Evolutionary conservation across 2,113 vertebrate species (phyloP), one percentile per base, ranked within the genome.

Genomic region (Eira barbara): DNA sequence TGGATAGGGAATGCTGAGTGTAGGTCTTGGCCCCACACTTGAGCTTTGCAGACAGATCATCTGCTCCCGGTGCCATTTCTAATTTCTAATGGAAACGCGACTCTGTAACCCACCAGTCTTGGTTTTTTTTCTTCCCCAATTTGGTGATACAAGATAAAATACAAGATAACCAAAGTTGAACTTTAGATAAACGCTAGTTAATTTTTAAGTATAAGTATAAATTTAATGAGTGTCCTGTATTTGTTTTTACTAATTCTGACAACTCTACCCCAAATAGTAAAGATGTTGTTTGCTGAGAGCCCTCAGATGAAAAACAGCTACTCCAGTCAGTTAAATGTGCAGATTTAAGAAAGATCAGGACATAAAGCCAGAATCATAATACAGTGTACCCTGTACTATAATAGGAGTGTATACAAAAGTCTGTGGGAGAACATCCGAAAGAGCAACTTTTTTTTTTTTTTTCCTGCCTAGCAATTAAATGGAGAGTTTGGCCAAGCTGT

Each of bases 181-280:
- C 88, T 84, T 93, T 84, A 49, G 14, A 55, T 90, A 69, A 94
- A 76, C 31, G 18, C 10, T 36, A 39, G 31, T 52, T 97, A 49
- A 21, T 74, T 69, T 52, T 85, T 89, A 59, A 69, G 21, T 27
- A 2, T 36, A 55, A n/a, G 1, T 55, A 57, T 74, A 80, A 14
- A 65, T 74, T n/a, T 90, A 94, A 82, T 14, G 2, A 2, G 14
- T 45, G 11, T 79, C 17, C 20, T 89, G 3, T 71, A 67, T 87
- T 95, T 94, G 84, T 52, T 71, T 95, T 89, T 92, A 13, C 29
- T 59, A 84, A 63, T 47, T 83, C 45, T 96, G 52, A 81, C 17
- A 81, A 69, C n/a, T 18, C 2, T 79, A 63, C 3, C 6, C 17
- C 52, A 95, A 86, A 82, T 17, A 47, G 42, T 29, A 94, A 93